These are phyloP conservation scores for Nibea coibor DNA, from an alignment of 2,113 vertebrate species.

Conservation along the genomic window DNA sequence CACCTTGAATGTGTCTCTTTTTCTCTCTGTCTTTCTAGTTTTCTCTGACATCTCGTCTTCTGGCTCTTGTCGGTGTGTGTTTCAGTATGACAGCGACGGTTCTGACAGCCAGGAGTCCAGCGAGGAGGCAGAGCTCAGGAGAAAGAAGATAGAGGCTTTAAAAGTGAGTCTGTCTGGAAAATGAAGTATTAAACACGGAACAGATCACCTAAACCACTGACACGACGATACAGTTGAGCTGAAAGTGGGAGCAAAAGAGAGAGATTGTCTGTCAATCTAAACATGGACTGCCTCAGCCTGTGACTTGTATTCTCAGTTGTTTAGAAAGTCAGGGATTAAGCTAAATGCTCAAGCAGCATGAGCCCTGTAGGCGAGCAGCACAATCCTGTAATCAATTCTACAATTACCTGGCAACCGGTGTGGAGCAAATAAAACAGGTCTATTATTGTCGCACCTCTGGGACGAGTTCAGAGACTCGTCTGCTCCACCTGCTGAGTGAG, in stretches of 20 bases:
- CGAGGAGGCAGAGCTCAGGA: constrained; percentile 89
- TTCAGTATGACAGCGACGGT: constrained; percentile 83
- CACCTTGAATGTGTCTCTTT: background rate
- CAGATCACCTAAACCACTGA: too few relatives aligned
- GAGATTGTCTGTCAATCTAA: background rate
- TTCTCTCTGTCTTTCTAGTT: background rate
- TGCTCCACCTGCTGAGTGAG: background rate
- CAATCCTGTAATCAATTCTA: background rate
- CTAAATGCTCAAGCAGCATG: background rate
- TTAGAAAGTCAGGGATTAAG: background rate
- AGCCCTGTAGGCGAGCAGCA: background rate
- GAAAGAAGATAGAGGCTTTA: constrained; percentile 90
- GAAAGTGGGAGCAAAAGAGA: background rate
- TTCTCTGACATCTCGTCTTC: background rate
- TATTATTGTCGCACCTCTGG: background rate
- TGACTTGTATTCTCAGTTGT: background rate
- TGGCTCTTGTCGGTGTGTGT: constrained; percentile 15
- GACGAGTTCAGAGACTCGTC: background rate
- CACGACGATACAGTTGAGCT: background rate
- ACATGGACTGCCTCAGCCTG: background rate
- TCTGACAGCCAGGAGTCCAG: constrained; percentile 89
- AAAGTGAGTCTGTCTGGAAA: constrained; percentile 83
- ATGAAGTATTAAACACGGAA: background rate
- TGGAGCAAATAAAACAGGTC: background rate
- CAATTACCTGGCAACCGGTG: constrained; percentile 1